Conservation (phyloP, 1,140 invertebrate species). For the Lithobius niger region DNA sequence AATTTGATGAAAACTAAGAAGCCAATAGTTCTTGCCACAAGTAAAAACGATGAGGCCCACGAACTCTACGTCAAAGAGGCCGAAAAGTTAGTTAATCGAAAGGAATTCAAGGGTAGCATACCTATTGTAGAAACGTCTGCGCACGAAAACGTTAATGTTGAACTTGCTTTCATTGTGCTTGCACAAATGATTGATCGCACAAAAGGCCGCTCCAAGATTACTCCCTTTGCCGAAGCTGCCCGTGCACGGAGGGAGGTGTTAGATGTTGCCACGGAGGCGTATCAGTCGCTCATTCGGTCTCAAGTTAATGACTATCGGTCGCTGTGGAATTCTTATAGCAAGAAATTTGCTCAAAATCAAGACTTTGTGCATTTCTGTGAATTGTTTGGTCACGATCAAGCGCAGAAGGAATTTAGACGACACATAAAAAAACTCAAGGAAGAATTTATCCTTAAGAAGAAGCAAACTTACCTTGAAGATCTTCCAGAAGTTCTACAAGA, state of each 20-base stretch:
- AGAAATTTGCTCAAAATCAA: conserved; percentile 69
- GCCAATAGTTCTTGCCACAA: conserved; percentile 85
- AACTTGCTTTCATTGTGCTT: conserved; percentile 78
- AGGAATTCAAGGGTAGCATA: conserved; percentile 70
- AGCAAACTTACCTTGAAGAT: conserved; percentile 65
- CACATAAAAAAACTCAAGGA: conserved; percentile 76
- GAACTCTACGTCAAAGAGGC: conserved; percentile 77
- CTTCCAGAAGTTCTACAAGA: conserved; percentile 65
- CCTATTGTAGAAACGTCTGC: conserved; percentile 87
- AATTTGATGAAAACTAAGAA: conserved; percentile 86
- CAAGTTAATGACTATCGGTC: conserved; percentile 69
- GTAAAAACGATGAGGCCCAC: conserved; percentile 90
- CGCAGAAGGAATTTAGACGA: conserved; percentile 60
- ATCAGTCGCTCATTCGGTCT: conserved; percentile 64
- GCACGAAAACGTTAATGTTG: conserved; percentile 94
- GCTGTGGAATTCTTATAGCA: conserved; percentile 69
- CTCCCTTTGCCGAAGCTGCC: conserved; percentile 75
- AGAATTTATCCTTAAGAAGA: conserved; percentile 63
- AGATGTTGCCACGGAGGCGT: conserved; percentile 74
- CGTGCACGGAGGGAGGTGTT: conserved; percentile 71
- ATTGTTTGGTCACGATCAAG: conserved; percentile 73
- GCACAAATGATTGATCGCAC: conserved; percentile 81
- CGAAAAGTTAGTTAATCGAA: conserved; percentile 70
- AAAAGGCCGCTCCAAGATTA: conserved; percentile 48
- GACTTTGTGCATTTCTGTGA: conserved; percentile 67